phyloP scores from a whole-genome alignment of 2,113 vertebrate species.

The Gallinago jamesoni region DNA sequence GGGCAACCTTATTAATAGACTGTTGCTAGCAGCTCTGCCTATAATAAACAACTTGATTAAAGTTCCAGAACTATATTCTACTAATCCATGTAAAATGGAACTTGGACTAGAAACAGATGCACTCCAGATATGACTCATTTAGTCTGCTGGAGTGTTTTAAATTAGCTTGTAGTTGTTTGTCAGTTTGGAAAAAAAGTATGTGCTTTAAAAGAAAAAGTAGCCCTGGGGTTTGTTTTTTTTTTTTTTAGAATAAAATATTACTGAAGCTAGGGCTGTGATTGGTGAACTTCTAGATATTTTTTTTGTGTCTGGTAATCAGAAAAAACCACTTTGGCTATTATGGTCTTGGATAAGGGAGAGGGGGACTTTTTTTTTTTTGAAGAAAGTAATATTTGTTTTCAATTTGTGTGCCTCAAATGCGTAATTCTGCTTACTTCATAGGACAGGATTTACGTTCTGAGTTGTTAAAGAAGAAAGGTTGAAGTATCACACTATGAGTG shows the following conservation, averaged over 20 bases:
- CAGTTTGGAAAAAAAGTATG: constrained; percentile 3
- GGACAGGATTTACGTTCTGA: neutral
- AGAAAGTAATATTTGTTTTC: neutral
- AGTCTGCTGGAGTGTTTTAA: constrained; percentile 39
- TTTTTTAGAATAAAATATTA: constrained; percentile 15
- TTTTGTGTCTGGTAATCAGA: neutral
- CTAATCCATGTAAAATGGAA: constrained; percentile 44
- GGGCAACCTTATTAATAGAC: constrained; percentile 28
- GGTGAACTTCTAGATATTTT: neutral
- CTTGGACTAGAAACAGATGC: constrained; percentile 52
- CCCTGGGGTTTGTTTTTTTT: neutral
- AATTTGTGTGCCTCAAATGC: neutral
- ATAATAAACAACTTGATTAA: constrained; percentile 52
- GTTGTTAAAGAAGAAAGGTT: neutral
- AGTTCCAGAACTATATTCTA: constrained; percentile 41
- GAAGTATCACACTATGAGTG: neutral
- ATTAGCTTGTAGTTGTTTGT: constrained; percentile 57
- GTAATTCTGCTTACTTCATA: neutral
- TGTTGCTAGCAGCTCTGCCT: constrained; percentile 15
- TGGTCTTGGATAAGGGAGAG: neutral
- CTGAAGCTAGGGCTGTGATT: neutral
- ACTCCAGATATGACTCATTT: constrained; percentile 56
- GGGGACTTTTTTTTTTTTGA: neutral
- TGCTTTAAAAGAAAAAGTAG: neutral
- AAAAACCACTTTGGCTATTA: neutral